A percentile compares a stretch with the other conserved stretches of the same genome.
Evolutionary conservation across 2,888 invertebrate genomes (phyloP).

Genomic region (Archaeoteleia sp.): DNA sequence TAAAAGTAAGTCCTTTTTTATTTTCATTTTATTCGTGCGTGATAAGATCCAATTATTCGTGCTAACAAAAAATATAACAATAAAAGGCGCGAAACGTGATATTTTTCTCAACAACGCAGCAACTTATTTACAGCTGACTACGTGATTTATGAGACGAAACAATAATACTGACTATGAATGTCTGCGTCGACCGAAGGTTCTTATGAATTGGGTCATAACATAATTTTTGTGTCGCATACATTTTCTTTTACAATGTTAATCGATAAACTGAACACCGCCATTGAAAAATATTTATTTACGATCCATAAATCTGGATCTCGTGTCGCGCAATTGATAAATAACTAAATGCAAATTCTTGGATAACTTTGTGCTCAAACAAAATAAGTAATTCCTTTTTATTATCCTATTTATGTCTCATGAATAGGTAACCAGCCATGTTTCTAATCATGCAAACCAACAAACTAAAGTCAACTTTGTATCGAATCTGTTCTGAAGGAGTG

Average conservation of each 20-base stretch:
- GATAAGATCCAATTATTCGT: conserved; percentile 21
- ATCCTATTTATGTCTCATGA: too few relatives aligned
- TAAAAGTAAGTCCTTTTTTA: neutral
- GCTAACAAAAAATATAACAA: conserved; percentile 11
- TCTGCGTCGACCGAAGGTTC: conserved; percentile 3
- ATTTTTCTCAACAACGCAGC: conserved; percentile 15
- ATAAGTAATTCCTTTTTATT: too few relatives aligned
- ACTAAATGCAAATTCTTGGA: too few relatives aligned
- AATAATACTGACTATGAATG: conserved; percentile 2
- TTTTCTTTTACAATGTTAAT: conserved; percentile 12
- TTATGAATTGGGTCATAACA: neutral
- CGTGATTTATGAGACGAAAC: conserved; percentile 19
- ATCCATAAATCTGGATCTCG: too few relatives aligned
- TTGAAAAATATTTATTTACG: too few relatives aligned
- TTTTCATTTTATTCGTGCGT: conserved; percentile 1
- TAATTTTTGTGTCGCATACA: neutral
- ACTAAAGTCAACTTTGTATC: too few relatives aligned
- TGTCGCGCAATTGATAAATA: too few relatives aligned
- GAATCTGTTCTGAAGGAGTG: too few relatives aligned
- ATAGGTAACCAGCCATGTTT: too few relatives aligned
- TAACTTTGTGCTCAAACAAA: too few relatives aligned
- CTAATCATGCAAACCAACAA: too few relatives aligned
- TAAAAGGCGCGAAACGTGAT: conserved; percentile 15
- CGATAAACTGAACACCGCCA: too few relatives aligned
- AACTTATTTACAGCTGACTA: conserved; percentile 13